Base-by-base conservation (phyloP, 2,888 invertebrate genomes). In the Macropis europaea region DNA sequence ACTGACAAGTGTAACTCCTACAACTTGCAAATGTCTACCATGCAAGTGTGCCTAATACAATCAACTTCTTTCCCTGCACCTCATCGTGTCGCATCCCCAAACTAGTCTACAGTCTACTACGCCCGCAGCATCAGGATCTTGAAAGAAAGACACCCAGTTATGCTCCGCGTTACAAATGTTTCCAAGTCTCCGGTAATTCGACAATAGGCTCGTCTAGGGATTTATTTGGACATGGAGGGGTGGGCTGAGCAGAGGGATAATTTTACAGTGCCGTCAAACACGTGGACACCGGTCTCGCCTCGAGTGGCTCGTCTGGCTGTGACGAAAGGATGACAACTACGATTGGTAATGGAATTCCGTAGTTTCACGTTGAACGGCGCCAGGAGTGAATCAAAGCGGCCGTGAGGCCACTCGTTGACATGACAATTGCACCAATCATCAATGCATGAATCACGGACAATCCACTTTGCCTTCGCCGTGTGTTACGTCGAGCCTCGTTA, bases 341-440 rank as follows among this genome's bases (percentile, higher is more conserved):
- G 50, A 60, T 42, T 50, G 76, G 64, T 77, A 77, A 77, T 77
- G 77, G 76, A 77, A 73, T 77, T 76, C 73, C 59, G 73, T 73
- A 76, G 77, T 76, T 77, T 69, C 68, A 48, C 60, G 66, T 62
- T 47, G 63, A 66, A 56, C 62, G 67, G 52, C 50, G 64, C 53
- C 54, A 50, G 54, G 68, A 60, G 75, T 64, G 72, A 61, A 74
- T 71, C 75, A 75, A 75, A 73, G 75, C 73, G 73, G 62, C 75
- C 77, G 42, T 54, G 73, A 50, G 77, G 74, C 73, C 68, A 68
- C 75, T 73, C 75, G 77, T 75, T 79, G 68, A 64, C 77, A 72
- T 77, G 79, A 80, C 80, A 77, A 80, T 77, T 70, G 79, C 77
- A 66, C 79, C 77, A 80, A 79, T 80, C 80, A 79, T 73, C 67